These are phyloP conservation scores for Mesodorylaimus sp. DNA, from an alignment of 2,888 invertebrate genomes.

Conservation along the genomic window DNA sequence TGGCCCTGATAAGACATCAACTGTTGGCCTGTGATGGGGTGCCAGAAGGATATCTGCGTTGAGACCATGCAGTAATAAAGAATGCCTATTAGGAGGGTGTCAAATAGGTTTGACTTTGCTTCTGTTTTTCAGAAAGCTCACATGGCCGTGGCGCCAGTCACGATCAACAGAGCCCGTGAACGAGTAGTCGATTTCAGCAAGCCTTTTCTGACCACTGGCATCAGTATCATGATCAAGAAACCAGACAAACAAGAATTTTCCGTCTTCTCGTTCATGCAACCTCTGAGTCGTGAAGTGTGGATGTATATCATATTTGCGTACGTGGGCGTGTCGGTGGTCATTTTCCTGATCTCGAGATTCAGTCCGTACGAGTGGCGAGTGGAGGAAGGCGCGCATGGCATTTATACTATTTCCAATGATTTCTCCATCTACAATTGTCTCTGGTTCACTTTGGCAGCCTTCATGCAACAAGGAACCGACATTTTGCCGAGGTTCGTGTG, in stretches of 20 bases:
- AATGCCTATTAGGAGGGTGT: neutral
- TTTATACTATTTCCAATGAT: constrained; percentile 46
- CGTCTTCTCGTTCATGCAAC: constrained; percentile 87
- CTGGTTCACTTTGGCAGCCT: constrained; percentile 90
- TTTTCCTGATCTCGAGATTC: constrained; percentile 9
- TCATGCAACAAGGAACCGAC: constrained; percentile 97
- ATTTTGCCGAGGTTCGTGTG: constrained; percentile 60
- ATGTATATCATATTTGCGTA: constrained; percentile 54
- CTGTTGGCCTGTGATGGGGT: too few relatives aligned
- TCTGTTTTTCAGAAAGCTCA: constrained; percentile 61
- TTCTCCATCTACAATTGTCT: constrained; percentile 85
- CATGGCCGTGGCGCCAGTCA: constrained; percentile 80
- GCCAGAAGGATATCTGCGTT: neutral
- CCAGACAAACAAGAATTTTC: constrained; percentile 48
- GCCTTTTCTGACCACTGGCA: constrained; percentile 82
- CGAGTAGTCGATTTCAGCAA: constrained; percentile 84
- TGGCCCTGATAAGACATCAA: too few relatives aligned
- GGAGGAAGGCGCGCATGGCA: constrained; percentile 32
- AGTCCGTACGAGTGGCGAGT: constrained; percentile 65
- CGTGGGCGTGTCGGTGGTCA: constrained; percentile 42
- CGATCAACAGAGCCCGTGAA: constrained; percentile 80
- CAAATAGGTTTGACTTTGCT: neutral
- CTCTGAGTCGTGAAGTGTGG: constrained; percentile 92
- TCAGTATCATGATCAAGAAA: constrained; percentile 82
- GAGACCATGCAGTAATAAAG: neutral